Percentiles rank a stretch among this genome's conserved stretches.
Evolutionary conservation across 1,140 invertebrate genomes (phyloP).

Genomic region (Nebria ingens): DNA sequence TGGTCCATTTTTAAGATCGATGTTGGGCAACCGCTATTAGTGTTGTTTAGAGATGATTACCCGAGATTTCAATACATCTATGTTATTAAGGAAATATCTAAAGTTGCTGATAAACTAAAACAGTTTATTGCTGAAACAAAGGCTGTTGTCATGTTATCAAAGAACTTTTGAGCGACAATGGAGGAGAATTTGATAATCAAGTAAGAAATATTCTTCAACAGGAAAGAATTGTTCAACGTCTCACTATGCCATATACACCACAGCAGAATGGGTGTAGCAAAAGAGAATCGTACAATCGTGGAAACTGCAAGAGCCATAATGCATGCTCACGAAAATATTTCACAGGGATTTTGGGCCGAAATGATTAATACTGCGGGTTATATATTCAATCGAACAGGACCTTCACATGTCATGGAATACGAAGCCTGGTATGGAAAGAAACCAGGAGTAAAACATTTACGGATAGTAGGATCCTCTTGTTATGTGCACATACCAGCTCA

Average conservation of each 20-base stretch:
- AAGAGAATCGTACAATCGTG: slow-evolving; percentile 28
- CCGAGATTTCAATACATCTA: slow-evolving; percentile 12
- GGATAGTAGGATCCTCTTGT: slow-evolving; percentile 17
- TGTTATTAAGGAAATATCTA: background rate
- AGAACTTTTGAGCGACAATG: background rate
- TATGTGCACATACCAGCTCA: slow-evolving; percentile 23
- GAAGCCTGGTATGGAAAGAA: slow-evolving; percentile 22
- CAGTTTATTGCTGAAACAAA: background rate
- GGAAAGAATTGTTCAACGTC: background rate
- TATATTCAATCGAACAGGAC: slow-evolving; percentile 26
- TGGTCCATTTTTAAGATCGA: background rate
- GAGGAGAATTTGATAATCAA: background rate
- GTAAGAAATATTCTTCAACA: background rate
- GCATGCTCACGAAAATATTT: background rate
- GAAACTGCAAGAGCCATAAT: slow-evolving; percentile 17
- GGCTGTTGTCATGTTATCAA: background rate
- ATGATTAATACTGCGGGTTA: background rate
- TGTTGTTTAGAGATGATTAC: background rate
- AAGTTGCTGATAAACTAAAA: background rate
- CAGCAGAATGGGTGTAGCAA: slow-evolving; percentile 36
- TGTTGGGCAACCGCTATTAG: background rate
- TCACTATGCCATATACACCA: slow-evolving; percentile 23
- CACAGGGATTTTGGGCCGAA: background rate
- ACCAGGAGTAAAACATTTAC: slow-evolving; percentile 6
- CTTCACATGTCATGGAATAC: slow-evolving; percentile 16